A percentile compares a stretch with the other conserved stretches of the same genome.
Evolutionary conservation across 2,797 vertebrate genomes (phyloP).

Genomic region (Arnoldichthys spilopterus): DNA sequence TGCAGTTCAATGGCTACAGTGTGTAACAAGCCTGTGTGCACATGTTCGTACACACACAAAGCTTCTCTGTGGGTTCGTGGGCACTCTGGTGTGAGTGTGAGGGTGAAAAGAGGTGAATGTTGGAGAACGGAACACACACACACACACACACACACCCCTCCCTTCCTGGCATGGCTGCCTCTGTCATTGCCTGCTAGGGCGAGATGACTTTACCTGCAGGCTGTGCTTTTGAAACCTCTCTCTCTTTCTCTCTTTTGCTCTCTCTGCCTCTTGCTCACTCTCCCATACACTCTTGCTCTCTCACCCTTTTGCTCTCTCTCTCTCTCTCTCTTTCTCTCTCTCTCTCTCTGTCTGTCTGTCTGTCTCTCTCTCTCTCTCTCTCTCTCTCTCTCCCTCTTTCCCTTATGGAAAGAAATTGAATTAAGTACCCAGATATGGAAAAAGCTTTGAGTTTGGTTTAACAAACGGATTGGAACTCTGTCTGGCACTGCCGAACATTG

Average conservation of each 20-base stretch:
- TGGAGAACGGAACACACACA: not conserved
- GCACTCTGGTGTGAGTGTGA: conserved; percentile 37
- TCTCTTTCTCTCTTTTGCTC: conserved; percentile 38
- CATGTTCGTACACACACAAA: not conserved
- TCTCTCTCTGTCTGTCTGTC: conserved; percentile 37
- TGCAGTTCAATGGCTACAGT: not conserved
- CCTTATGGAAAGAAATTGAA: conserved; percentile 56
- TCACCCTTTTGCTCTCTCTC: conserved; percentile 43
- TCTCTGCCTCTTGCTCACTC: no score
- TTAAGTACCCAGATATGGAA: conserved; percentile 51
- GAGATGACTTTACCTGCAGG: conserved; percentile 57
- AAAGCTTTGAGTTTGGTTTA: conserved; percentile 51
- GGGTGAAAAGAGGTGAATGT: conserved; percentile 49
- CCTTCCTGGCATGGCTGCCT: conserved; percentile 50
- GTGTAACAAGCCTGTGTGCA: not conserved
- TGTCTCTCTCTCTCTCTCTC: conserved; percentile 33
- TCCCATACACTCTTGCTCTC: conserved; percentile 43
- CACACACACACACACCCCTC: conserved; percentile 19
- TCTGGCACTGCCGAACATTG: conserved; percentile 7
- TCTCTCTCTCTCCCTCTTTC: conserved; percentile 44
- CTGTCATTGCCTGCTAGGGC: conserved; percentile 53
- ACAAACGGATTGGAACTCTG: conserved; percentile 34
- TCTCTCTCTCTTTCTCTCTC: conserved; percentile 30
- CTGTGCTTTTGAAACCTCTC: conserved; percentile 53
- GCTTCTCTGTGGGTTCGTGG: not conserved